Base-by-base conservation (phyloP, 1,140 invertebrate genomes). In the Argopecten irradians region DNA sequence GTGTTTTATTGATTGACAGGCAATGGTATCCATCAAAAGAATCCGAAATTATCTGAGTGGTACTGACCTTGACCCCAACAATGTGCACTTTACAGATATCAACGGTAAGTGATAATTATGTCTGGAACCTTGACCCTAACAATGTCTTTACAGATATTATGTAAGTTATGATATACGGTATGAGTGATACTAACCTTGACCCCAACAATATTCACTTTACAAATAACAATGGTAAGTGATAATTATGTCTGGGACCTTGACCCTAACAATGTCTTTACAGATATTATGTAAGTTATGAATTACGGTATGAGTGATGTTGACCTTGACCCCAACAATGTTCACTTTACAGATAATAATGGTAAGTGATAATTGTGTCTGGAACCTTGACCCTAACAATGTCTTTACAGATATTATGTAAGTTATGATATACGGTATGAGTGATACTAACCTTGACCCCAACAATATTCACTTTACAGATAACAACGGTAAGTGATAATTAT, bases 1-100 rank as follows among this genome's bases (percentile, higher is more conserved):
- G 19, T 84, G 28, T 19, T 34, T 43, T 84, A 89, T 41, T 46
- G 89, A 85, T 84, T 84, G 90, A 11, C 89, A 95, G 94, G 93
- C 94, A 13, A 86, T 89, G 46, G 94, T 95, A 0, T 95, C 95
- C 16, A 84, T 94, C 32, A 91, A 91, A 28, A 91, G 95, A 87
- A 93, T 95, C 13, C 88, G 91, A 46, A 89, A 85, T 28, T 95
- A 95, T 89, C 86, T 95, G 14, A 89, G 90, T 19, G 88, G 43
- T n/a, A 90, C 89, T 82, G 95, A 95, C 85, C 88, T 95, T 9
- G 91, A 94, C 85, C 86, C 92, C 35, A 83, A 89, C 16, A 93
- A 93, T 85, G 92, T 94, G 11, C 83, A 91, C n/a, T 71, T 71
- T 71, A 71, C 87, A 90, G 39, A 85, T 43, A 82, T 14, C 46